Base-by-base conservation (phyloP, 1,140 invertebrate genomes). In the Calephelis virginiensis region DNA sequence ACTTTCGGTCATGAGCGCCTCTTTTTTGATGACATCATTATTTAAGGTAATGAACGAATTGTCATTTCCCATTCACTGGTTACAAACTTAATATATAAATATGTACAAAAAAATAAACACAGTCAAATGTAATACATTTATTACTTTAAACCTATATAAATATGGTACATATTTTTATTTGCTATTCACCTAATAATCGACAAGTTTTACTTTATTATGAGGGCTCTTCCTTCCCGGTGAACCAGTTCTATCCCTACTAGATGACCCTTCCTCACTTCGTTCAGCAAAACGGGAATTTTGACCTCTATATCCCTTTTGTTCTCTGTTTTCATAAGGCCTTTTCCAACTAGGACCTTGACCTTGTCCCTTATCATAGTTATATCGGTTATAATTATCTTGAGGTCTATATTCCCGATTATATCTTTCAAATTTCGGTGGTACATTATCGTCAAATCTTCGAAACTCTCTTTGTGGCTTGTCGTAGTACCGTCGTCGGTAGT, bases 141-240 rank as follows among this genome's bases (percentile, higher is more conserved):
- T 72, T 72, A 70, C 70, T 69, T 69, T 71, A 62, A 47, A 67
- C 73, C 74, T 80, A 76, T 72, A 69, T 75, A 70, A 69, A 66
- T 73, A 76, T 74, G 56, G 63, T 70, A 73, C 61, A 73, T 60
- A 63, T 66, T 53, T 61, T 56, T 62, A 67, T 47, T 59, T 60
- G 14, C 53, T 59, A 37, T 43, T 4, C 28, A 43, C 8, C 59
- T 72, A 87, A 72, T 89, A 89, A 76, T 89, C 86, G 45, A 89
- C 86, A 53, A 89, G 76, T 71, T 89, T 89, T 14, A 89, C 73
- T 81, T 80, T 85, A 60, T 66, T 81, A 68, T 56, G 13, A 65
- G 17, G 9, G 65, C 72, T 46, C 46, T 72, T 12, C 69, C 72
- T 61, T 64, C 68, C 61, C 12, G 53, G 10, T 13, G 50, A 63